Evolutionary conservation across 2,888 invertebrate genomes (phyloP), one percentile per base, ranked within the genome.

Genomic region (Pristionchus japonicus): DNA sequence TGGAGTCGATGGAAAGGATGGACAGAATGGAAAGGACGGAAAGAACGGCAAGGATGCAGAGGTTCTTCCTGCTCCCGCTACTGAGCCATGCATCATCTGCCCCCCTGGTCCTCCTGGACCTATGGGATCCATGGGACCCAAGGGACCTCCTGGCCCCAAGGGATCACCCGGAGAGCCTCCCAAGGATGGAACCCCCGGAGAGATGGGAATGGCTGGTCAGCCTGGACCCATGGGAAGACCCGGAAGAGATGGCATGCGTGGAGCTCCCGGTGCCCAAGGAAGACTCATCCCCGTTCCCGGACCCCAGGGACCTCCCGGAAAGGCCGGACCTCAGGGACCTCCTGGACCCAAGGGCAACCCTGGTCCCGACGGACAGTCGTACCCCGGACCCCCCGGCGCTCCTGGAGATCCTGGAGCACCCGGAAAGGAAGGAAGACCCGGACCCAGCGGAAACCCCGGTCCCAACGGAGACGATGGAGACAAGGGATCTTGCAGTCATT

Each of bases 111-210:
- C 93, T 47, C 90, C 93, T 70, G 93, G 92, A 89, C 92, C 93
- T 80, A 92, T 92, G 90, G 94, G 94, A 91, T 92, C 92, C 67
- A 92, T 93, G 88, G 94, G 94, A 90, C 93, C 93, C 57, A 94
- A 94, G 90, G 94, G 94, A 91, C 89, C 91, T 83, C 91, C 70
- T 87, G 88, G 84, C 49, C 88, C 84, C 27, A 83, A 88, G 83
- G 88, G 88, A 88, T 84, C 88, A 67, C 89, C 91, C 86, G 92
- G 92, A 91, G 92, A 92, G 88, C 91, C 92, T 64, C 92, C 92
- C 86, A 90, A 91, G 89, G 92, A 92, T 89, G 92, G 92, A 89
- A 89, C 89, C 80, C 84, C 90, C 61, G 92, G 92, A 88, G 92
- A 92, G 86, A 91, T 91, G 88, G 92, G 92, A 74, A 92, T 92